These are phyloP conservation scores for Columba guinea DNA, from an alignment of 2,797 vertebrate species.

Conservation along the genomic window DNA sequence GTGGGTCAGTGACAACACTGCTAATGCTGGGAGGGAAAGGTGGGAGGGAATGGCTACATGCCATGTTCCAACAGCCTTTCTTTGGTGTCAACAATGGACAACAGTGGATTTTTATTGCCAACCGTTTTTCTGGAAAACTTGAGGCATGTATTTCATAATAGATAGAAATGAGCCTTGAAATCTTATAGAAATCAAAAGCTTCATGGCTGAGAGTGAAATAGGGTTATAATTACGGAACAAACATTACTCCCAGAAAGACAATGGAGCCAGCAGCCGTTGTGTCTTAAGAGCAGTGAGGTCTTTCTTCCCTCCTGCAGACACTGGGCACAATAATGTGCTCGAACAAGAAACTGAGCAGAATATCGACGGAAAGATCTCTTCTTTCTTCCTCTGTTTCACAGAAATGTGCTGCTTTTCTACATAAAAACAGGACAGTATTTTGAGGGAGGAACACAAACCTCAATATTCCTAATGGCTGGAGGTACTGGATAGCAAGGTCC, in stretches of 20 bases:
- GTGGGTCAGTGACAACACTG: neutral
- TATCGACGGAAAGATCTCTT: neutral
- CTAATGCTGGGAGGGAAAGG: slow-evolving; percentile 1
- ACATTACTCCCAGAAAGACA: neutral
- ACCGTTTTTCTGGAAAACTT: neutral
- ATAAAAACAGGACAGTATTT: neutral
- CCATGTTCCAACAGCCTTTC: neutral
- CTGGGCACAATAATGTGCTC: neutral
- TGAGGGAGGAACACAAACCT: neutral
- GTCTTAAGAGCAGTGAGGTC: neutral
- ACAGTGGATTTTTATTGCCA: neutral
- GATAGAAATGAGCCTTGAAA: neutral
- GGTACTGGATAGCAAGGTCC: neutral
- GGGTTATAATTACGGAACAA: neutral
- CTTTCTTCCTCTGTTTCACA: neutral
- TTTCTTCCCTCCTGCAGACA: neutral
- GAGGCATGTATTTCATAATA: neutral
- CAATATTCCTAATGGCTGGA: neutral
- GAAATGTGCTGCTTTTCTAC: neutral
- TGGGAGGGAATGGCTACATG: neutral
- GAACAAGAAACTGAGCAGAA: neutral
- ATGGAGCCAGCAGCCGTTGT: accelerated
- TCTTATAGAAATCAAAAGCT: neutral
- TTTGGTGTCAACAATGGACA: neutral
- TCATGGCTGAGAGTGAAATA: neutral